These are phyloP conservation scores for Pelobates cultripes DNA, from an alignment of 2,797 vertebrate species.

Conservation along the genomic window DNA sequence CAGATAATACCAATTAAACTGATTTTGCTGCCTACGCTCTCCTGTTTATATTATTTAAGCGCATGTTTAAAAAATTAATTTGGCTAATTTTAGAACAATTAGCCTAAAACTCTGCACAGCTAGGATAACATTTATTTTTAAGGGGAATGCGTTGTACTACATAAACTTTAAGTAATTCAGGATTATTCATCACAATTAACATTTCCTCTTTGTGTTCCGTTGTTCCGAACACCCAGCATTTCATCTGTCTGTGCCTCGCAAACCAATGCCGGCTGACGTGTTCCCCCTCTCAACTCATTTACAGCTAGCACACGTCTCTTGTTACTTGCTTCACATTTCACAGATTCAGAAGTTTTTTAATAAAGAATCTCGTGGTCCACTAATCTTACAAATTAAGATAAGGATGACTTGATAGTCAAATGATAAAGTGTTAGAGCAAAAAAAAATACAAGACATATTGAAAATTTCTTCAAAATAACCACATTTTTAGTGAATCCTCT, in stretches of 20 bases:
- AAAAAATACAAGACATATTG: neutral
- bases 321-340: slow-evolving; percentile 73
- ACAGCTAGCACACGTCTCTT: slow-evolving; percentile 68
- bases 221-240: slow-evolving; percentile 51
- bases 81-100: neutral
- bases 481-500: no score
- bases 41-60: no score
- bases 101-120: neutral
- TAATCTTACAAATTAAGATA: slow-evolving; percentile 66
- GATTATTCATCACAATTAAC: slow-evolving; percentile 48
- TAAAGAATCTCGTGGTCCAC: slow-evolving; percentile 64
- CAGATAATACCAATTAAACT: no score
- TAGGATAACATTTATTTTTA: neutral
- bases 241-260: slow-evolving; percentile 60
- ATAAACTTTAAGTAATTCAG: slow-evolving; percentile 23
- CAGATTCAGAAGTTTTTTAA: slow-evolving; percentile 71
- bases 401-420: slow-evolving; percentile 11
- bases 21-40: no score
- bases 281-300: slow-evolving; percentile 66
- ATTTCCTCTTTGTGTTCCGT: slow-evolving; percentile 43
- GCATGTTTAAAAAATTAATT: no score
- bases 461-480: neutral
- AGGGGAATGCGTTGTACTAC: neutral
- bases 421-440: neutral
- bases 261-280: slow-evolving; percentile 10